phyloP scores from a whole-genome alignment of 1,140 invertebrate species.

The Elymnias hypermnestra region DNA sequence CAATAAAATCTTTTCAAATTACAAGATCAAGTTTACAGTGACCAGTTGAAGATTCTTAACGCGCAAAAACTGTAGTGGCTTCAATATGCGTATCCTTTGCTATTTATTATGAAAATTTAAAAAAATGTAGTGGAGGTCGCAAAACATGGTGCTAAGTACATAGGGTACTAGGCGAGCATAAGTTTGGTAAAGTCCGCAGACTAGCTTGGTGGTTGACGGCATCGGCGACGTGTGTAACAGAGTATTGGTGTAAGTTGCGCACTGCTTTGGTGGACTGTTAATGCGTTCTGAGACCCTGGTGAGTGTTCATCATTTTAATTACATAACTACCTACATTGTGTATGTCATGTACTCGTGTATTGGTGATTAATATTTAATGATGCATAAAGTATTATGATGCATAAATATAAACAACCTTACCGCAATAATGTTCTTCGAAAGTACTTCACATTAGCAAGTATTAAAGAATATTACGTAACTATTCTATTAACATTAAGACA shows the following conservation, averaged over 20 bases:
- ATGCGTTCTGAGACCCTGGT: conserved; percentile 61
- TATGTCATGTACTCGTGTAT: conserved; percentile 2
- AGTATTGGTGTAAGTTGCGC: conserved; percentile 65
- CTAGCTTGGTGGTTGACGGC: conserved; percentile 64
- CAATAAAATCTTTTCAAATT: too few species aligned
- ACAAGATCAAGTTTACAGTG: too few species aligned
- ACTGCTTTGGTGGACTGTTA: conserved; percentile 73
- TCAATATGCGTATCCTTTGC: neutral
- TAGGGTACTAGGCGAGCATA: conserved; percentile 63
- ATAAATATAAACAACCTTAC: too few species aligned
- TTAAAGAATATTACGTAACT: too few species aligned
- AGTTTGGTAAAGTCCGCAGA: conserved; percentile 64
- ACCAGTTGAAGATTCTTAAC: too few species aligned
- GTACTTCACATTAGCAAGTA: too few species aligned
- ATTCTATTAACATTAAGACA: too few species aligned
- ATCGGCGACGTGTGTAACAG: conserved; percentile 59
- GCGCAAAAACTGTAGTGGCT: neutral
- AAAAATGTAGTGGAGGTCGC: conserved; percentile 54
- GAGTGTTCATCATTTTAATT: conserved; percentile 68
- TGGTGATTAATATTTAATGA: neutral
- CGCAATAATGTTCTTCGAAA: too few species aligned
- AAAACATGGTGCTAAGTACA: conserved; percentile 41
- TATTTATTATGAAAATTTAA: too few species aligned
- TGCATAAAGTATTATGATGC: too few species aligned
- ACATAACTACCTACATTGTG: conserved; percentile 15